These are phyloP conservation scores for Avahi laniger DNA, from an alignment of 2,797 vertebrate genomes.

Conservation along the genomic window DNA sequence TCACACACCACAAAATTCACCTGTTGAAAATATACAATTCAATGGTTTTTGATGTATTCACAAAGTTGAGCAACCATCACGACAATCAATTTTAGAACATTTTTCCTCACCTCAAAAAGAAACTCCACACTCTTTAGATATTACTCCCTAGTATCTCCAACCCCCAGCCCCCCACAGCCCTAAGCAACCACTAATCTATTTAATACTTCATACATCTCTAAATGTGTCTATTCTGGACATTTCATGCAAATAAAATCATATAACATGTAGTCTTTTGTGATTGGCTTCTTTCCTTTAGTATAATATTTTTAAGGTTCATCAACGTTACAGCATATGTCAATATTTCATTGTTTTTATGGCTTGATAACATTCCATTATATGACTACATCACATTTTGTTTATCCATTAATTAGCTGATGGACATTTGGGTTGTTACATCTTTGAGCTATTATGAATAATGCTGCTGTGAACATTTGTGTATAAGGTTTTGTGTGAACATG, in stretches of 20 bases:
- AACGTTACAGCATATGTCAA: background rate
- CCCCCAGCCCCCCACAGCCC: background rate
- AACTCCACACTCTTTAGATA: background rate
- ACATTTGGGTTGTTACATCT: background rate
- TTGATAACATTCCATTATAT: background rate
- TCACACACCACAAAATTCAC: background rate
- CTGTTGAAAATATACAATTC: background rate
- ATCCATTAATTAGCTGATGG: background rate
- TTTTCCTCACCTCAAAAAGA: background rate
- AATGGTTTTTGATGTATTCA: background rate
- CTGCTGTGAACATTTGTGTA: background rate
- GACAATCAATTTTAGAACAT: background rate
- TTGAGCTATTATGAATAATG: background rate
- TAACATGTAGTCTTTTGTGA: background rate
- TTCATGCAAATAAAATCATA: background rate
- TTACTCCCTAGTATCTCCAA: background rate
- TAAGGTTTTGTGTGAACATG: background rate
- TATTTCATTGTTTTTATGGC: background rate
- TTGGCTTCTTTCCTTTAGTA: background rate
- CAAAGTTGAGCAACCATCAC: background rate
- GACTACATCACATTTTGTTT: background rate
- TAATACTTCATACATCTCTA: background rate
- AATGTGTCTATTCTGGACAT: background rate
- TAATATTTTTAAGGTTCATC: background rate
- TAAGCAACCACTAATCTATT: background rate